Percentiles rank a stretch among this genome's conserved stretches.
These are phyloP conservation scores for Drosophila silvestris DNA, from an alignment of 2,888 invertebrate species.

Conservation along the genomic window DNA sequence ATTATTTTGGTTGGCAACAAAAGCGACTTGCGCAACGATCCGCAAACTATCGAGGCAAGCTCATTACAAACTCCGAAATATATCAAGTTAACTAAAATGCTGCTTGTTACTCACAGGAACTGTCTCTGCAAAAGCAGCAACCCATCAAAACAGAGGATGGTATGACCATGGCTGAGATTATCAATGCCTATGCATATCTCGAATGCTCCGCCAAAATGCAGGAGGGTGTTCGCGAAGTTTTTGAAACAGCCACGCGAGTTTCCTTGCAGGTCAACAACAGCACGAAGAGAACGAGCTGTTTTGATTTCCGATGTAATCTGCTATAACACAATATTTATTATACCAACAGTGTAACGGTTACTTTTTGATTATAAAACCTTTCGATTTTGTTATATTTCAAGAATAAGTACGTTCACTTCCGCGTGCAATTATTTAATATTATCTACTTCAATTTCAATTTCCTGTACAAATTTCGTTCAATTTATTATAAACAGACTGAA, in stretches of 20 bases:
- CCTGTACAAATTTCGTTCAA: neutral
- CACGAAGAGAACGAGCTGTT: conserved; percentile 93
- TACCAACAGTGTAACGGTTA: neutral
- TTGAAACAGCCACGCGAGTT: conserved; percentile 99
- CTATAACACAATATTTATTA: neutral
- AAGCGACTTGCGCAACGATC: conserved; percentile 97
- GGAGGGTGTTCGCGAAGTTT: conserved; percentile 99
- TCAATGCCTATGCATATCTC: conserved; percentile 98
- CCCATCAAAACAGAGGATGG: conserved; percentile 98
- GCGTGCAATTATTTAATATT: neutral
- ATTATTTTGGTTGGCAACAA: conserved; percentile 99
- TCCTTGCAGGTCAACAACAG: conserved; percentile 94
- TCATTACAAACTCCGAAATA: too few species aligned
- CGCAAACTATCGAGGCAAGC: conserved; percentile 91
- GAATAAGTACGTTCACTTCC: conserved; percentile 6
- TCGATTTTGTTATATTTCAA: neutral
- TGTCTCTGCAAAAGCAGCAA: conserved; percentile 98
- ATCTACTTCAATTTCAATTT: conserved; percentile 25
- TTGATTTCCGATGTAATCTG: conserved; percentile 88
- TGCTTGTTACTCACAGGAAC: conserved; percentile 87
- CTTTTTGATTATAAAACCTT: neutral
- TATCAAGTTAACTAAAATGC: neutral
- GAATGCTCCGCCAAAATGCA: conserved; percentile 99
- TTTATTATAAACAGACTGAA: neutral
- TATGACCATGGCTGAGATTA: conserved; percentile 98